A percentile compares a stretch with the other conserved stretches of the same genome.
Evolutionary conservation across 2,888 invertebrate species (phyloP).

Genomic region (Ectemnius cavifrons): DNA sequence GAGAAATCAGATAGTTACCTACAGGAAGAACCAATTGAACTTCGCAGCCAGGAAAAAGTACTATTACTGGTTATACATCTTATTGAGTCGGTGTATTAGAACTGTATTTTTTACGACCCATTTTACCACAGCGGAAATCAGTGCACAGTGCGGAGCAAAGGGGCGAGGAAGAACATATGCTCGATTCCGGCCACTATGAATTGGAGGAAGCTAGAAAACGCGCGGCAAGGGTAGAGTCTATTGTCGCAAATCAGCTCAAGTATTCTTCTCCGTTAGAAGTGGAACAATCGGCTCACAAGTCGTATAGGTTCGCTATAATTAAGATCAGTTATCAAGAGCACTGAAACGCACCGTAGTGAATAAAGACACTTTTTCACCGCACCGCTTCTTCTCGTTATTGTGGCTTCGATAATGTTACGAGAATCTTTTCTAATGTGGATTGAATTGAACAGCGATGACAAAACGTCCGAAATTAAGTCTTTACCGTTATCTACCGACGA

Average conservation of each 20-base stretch:
- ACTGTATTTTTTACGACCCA: slow-evolving; percentile 17
- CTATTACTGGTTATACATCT: slow-evolving; percentile 13
- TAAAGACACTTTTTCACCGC: slow-evolving; percentile 39
- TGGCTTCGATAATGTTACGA: neutral
- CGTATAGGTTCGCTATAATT: slow-evolving; percentile 68
- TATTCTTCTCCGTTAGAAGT: slow-evolving; percentile 57
- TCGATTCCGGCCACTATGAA: slow-evolving; percentile 76
- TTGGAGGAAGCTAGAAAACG: slow-evolving; percentile 72
- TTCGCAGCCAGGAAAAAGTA: slow-evolving; percentile 66
- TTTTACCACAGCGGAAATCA: slow-evolving; percentile 50
- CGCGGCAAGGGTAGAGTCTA: slow-evolving; percentile 69
- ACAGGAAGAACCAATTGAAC: slow-evolving; percentile 67
- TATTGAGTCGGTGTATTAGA: neutral
- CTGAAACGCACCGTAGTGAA: slow-evolving; percentile 27
- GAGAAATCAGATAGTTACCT: slow-evolving; percentile 62
- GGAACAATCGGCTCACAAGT: slow-evolving; percentile 60
- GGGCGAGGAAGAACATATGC: slow-evolving; percentile 70
- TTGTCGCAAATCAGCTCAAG: slow-evolving; percentile 59
- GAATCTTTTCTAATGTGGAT: too few species aligned
- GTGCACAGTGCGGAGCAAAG: slow-evolving; percentile 62
- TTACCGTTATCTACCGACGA: slow-evolving; percentile 79
- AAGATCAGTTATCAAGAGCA: slow-evolving; percentile 61
- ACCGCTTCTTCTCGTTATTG: neutral
- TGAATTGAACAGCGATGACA: slow-evolving; percentile 64
- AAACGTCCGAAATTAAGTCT: slow-evolving; percentile 70